phyloP scores from a whole-genome alignment of 1,140 invertebrate species.

The Bombus confusus region DNA sequence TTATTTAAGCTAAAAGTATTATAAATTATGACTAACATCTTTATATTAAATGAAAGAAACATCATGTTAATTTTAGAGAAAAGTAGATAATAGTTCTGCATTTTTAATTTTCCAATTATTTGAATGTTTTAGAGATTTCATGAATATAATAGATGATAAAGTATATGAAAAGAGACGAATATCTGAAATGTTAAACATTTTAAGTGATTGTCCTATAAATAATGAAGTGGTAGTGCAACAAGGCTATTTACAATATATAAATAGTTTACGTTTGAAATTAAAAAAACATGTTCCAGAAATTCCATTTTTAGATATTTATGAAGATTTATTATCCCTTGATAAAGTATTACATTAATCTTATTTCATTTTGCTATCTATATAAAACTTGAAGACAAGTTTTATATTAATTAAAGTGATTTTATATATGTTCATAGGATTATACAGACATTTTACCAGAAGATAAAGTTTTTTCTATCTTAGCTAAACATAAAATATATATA shows the following conservation, averaged over 20 bases:
- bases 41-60: background rate
- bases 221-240: conserved; percentile 11
- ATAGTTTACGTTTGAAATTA: conserved; percentile 50
- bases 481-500: conserved; percentile 43
- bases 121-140: conserved; percentile 31
- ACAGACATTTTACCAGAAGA: conserved; percentile 50
- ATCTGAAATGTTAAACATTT: conserved; percentile 35
- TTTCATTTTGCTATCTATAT: background rate
- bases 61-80: background rate
- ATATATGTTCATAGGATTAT: conserved; percentile 30
- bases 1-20: background rate
- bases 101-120: background rate
- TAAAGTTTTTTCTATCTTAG: conserved; percentile 44
- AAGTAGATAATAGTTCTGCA: background rate
- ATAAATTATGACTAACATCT: background rate
- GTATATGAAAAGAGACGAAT: background rate
- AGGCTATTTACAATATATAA: conserved; percentile 57
- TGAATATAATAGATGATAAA: conserved; percentile 32
- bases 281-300: conserved; percentile 53
- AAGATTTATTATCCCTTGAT: conserved; percentile 50
- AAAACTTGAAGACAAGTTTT: background rate
- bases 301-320: conserved; percentile 45
- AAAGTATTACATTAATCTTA: conserved; percentile 50
- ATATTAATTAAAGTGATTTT: background rate
- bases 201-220: conserved; percentile 46